Evolutionary conservation across 2,113 vertebrate genomes (phyloP).

Genomic region (Dipodomys merriami): DNA sequence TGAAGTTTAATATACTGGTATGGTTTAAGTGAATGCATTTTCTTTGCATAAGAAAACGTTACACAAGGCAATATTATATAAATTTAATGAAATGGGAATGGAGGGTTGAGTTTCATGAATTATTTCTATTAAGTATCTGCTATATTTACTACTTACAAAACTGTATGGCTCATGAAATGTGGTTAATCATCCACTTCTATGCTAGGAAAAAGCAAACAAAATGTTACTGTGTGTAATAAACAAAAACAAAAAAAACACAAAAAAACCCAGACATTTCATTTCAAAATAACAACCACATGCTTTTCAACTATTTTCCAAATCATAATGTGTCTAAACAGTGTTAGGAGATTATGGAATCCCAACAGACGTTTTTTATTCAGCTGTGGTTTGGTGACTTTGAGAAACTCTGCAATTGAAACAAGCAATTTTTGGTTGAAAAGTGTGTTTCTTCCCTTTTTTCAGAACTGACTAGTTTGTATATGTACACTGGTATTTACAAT

Average conservation of each 20-base stretch:
- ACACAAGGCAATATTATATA: conserved; percentile 6
- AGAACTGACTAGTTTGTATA: conserved; percentile 58
- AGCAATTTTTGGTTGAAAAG: conserved; percentile 65
- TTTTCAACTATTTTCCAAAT: conserved; percentile 17
- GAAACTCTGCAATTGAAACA: conserved; percentile 62
- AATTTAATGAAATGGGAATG: conserved; percentile 6
- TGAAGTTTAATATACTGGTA: neutral
- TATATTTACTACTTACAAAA: conserved; percentile 54
- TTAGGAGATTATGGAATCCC: conserved; percentile 30
- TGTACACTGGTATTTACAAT: conserved; percentile 39
- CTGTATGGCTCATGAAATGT: conserved; percentile 28
- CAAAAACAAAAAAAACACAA: neutral
- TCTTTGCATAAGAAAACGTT: neutral
- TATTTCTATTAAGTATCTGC: conserved; percentile 42
- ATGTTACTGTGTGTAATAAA: conserved; percentile 23
- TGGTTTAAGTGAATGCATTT: conserved; percentile 22
- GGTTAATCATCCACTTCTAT: conserved; percentile 49
- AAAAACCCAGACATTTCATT: conserved; percentile 30
- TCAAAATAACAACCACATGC: conserved; percentile 20
- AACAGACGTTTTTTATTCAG: conserved; percentile 52
- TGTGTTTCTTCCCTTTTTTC: conserved; percentile 44
- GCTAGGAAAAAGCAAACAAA: conserved; percentile 48
- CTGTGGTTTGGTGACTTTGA: conserved; percentile 50
- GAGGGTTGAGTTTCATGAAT: conserved; percentile 45
- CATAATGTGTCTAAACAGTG: neutral